These are phyloP conservation scores for Rhynchonycteris naso DNA, from an alignment of 2,797 vertebrate species.

Conservation along the genomic window DNA sequence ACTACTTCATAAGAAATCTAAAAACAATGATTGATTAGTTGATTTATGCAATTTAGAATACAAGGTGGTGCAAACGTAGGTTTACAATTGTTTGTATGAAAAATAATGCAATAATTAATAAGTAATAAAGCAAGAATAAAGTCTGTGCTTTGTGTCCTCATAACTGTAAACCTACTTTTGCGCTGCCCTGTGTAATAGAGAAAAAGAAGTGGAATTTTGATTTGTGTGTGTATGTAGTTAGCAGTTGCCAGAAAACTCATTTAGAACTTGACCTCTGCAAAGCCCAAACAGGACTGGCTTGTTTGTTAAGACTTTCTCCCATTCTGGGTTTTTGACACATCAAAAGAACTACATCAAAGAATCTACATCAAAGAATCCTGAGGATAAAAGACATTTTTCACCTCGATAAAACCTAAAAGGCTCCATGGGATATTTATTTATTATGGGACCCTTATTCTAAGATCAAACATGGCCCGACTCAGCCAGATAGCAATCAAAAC, in stretches of 20 bases:
- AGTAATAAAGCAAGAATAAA: too few species aligned
- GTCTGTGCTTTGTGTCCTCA: too few species aligned
- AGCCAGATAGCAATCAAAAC: slow-evolving; percentile 60
- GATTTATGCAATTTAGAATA: background rate
- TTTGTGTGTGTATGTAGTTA: background rate
- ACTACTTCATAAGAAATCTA: background rate
- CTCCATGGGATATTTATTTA: slow-evolving; percentile 59
- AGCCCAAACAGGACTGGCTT: background rate
- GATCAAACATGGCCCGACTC: slow-evolving; percentile 65
- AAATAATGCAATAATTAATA: too few species aligned
- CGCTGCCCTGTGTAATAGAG: background rate
- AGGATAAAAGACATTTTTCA: slow-evolving; percentile 72
- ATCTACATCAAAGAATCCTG: slow-evolving; percentile 65
- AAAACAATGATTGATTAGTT: background rate
- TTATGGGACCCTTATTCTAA: slow-evolving; percentile 60
- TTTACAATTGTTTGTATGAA: too few species aligned
- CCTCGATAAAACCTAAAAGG: slow-evolving; percentile 63
- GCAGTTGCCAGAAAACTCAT: background rate
- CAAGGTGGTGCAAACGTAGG: too few species aligned
- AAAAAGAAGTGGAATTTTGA: background rate
- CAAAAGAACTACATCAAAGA: slow-evolving; percentile 49
- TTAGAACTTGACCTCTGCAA: background rate
- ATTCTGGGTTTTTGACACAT: slow-evolving; percentile 50
- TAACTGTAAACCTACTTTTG: too few species aligned
- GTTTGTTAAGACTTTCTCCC: slow-evolving; percentile 20